Conservation (phyloP, 2,888 invertebrate genomes). For the Cremastinae sp. region DNA sequence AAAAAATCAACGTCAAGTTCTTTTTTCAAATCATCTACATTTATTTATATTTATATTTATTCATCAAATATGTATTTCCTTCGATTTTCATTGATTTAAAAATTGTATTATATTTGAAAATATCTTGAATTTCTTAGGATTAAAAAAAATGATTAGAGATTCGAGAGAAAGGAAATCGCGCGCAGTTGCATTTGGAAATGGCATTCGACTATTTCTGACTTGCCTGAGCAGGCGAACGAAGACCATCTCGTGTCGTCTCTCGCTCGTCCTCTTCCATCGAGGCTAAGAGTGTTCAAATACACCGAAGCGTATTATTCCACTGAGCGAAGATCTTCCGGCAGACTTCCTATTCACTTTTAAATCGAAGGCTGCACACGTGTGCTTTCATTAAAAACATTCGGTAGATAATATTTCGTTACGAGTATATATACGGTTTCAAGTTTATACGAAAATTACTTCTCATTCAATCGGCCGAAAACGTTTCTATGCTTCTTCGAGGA, state of each 20-base stretch:
- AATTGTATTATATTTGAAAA: no score
- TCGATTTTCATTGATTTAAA: no score
- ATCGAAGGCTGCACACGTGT: slow-evolving; percentile 15
- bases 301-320: slow-evolving; percentile 55
- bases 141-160: slow-evolving; percentile 7
- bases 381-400: slow-evolving; percentile 40
- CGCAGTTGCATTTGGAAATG: slow-evolving; percentile 45
- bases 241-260: slow-evolving; percentile 46
- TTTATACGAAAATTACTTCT: background rate
- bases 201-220: slow-evolving; percentile 64
- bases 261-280: no score
- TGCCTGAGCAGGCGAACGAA: slow-evolving; percentile 49
- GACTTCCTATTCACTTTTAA: slow-evolving; percentile 33
- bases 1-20: no score
- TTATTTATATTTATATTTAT: no score
- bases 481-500: background rate
- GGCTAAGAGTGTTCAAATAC: slow-evolving; percentile 23
- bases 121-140: background rate
- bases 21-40: no score
- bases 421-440: background rate
- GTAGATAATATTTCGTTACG: background rate
- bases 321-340: slow-evolving; percentile 1
- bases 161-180: slow-evolving; percentile 3
- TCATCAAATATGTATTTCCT: no score
- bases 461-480: background rate